Evolutionary conservation across 2,113 vertebrate genomes (phyloP).

Genomic region (Myrmophylax atrothorax): DNA sequence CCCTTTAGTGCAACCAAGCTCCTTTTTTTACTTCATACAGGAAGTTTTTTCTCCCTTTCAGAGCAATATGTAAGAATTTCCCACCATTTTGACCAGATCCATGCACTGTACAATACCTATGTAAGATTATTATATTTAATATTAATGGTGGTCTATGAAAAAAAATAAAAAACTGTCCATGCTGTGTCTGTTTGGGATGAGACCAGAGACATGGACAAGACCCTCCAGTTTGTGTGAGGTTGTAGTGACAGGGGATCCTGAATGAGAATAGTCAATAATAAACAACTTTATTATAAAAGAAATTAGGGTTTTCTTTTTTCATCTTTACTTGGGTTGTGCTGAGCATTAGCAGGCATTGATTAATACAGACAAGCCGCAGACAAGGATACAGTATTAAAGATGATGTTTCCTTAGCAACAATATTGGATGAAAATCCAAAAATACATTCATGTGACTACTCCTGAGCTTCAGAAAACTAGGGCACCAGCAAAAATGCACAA

Average conservation of each 20-base stretch:
- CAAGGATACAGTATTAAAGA: constrained; percentile 63
- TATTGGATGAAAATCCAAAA: constrained; percentile 61
- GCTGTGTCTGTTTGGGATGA: neutral
- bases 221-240: neutral
- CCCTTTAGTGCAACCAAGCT: neutral
- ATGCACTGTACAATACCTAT: neutral
- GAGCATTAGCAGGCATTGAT: constrained; percentile 39
- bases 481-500: constrained; percentile 49
- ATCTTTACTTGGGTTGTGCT: neutral
- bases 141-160: neutral
- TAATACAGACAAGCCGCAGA: constrained; percentile 61
- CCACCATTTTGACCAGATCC: neutral
- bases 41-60: neutral
- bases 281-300: neutral
- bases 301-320: neutral
- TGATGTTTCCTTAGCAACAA: constrained; percentile 70
- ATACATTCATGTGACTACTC: constrained; percentile 61
- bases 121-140: neutral
- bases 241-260: neutral
- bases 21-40: neutral
- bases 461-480: constrained; percentile 59
- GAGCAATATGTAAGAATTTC: neutral
- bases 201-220: neutral
- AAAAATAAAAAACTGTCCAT: neutral
- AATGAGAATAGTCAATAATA: neutral